Base-by-base conservation (phyloP, 2,797 vertebrate genomes). In the Pempheris klunzingeri region DNA sequence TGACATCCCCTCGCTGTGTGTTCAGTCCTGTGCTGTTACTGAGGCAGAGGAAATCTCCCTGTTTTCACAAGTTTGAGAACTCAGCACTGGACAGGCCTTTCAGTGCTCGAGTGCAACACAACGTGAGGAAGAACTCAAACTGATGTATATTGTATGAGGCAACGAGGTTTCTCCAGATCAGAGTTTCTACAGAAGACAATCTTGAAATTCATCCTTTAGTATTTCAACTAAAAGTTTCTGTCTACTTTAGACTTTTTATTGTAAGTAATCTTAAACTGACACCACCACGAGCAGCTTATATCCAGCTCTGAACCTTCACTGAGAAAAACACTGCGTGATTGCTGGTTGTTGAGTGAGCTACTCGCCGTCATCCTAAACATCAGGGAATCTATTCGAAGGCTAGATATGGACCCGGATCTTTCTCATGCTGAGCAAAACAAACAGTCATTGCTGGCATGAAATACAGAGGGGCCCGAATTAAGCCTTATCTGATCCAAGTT, bases 401-500 rank as follows among this genome's bases (percentile, higher is more conserved):
- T 78, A 77, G 85, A 92, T 91, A 87, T 72, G 83, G 86, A 87
- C 71, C 85, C 72, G 55, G 90, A 90, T 88, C 78, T 80, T 88
- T 88, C 90, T 86, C 90, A 68, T 83, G 84, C 77, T 77, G 85
- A 82, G 86, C 82, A 92, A 94, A 95, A 94, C 92, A 94, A 94
- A 94, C 91, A 92, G 44, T 81, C 84, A 65, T 17, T 70, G 78
- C 88, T 93, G 88, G 90, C 90, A 94, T 87, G 84, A 90, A 90
- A 92, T 22, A 84, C 77, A 85, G 81, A 92, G 86, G 77, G 92
- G 90, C 67, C 81, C 80, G 87, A 92, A 89, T 84, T 57, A 83
- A 52, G 36, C 73, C 90, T 94, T 93, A 95, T 95, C 94, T 92
- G 93, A 95, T 94, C 81, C 74, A 77, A 85, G 79, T 70, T 75